Evolutionary conservation across 2,113 vertebrate genomes (phyloP), one percentile per base, ranked within the genome.

Genomic region (Antennarius striatus): DNA sequence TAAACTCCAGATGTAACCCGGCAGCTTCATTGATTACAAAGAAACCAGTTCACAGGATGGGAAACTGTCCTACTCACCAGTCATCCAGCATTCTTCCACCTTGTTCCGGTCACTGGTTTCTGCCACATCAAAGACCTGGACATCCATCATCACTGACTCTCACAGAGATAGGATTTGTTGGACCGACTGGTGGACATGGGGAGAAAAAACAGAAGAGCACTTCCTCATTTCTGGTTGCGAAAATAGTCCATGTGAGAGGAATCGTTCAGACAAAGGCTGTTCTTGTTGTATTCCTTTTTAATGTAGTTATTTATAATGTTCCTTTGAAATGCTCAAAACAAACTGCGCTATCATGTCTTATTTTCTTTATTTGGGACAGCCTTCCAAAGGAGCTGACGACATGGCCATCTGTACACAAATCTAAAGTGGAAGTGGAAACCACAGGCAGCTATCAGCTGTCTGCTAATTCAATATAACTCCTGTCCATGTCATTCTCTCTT

Each of bases 171-270:
- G 80, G 81, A 82, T 83, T 80, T 81, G 77, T 63, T 46, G 15
- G 46, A 75, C 63, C 51, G 59, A 39, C 16, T 56, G 14, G 29
- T 58, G 56, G 45, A 72, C 79, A 80, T 80, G 83, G 84, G 88
- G 88, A 91, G 77, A 81, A 76, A 91, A 90, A 78, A 68, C 70
- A n/a, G 71, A 71, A 14, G 15, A 10, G 45, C 54, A 63, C 45
- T 50, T 83, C 83, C 80, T 66, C 81, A 84, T 77, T 70, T 79
- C 47, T 42, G 51, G 55, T 46, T 22, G 28, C 50, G 51, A 58
- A 71, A 16, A 56, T 7, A 55, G 39, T 68, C 51, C 63, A 13
- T 56, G 13, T 46, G n/a, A 47, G n/a, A 11, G 11, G 17, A 72
- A 42, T 16, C 28, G 15, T 52, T 42, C 59, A 65, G 56, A 49